Percentiles rank a stretch among this genome's conserved stretches.
Conservation (phyloP, 1,140 invertebrate species). For the Alviniconcha marisindica region DNA sequence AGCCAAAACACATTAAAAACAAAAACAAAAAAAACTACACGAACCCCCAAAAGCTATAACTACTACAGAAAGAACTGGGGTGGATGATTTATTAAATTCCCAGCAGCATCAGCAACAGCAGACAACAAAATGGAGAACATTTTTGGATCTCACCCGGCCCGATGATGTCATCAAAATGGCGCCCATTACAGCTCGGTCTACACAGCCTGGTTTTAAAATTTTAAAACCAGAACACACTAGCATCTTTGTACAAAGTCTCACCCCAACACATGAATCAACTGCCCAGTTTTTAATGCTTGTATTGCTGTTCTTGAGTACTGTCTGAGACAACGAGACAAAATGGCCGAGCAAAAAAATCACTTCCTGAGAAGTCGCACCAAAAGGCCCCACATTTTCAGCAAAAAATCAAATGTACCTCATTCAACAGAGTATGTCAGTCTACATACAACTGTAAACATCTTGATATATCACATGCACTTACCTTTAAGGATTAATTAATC, state of each 20-base stretch:
- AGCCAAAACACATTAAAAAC: too few relatives aligned
- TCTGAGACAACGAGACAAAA: not conserved
- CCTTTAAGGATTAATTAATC: conserved; percentile 2
- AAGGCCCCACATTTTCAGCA: not conserved
- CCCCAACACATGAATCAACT: not conserved
- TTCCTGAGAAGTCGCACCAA: not conserved
- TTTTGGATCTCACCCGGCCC: not conserved
- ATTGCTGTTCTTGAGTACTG: not conserved
- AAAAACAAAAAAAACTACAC: too few relatives aligned
- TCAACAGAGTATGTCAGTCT: not conserved
- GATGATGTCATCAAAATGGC: conserved; percentile 55
- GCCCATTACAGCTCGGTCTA: not conserved
- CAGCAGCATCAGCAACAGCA: too few relatives aligned
- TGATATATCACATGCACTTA: not conserved
- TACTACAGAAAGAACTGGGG: too few relatives aligned
- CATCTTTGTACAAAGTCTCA: not conserved
- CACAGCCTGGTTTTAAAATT: not conserved
- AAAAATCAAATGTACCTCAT: not conserved
- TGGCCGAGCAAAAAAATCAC: not conserved
- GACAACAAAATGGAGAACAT: too few relatives aligned
- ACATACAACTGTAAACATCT: not conserved
- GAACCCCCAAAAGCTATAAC: too few relatives aligned
- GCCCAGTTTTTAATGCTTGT: too few relatives aligned
- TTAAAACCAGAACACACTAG: not conserved
- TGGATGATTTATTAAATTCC: too few relatives aligned